These are phyloP conservation scores for Ips typographus DNA, from an alignment of 1,140 invertebrate genomes.

Conservation along the genomic window DNA sequence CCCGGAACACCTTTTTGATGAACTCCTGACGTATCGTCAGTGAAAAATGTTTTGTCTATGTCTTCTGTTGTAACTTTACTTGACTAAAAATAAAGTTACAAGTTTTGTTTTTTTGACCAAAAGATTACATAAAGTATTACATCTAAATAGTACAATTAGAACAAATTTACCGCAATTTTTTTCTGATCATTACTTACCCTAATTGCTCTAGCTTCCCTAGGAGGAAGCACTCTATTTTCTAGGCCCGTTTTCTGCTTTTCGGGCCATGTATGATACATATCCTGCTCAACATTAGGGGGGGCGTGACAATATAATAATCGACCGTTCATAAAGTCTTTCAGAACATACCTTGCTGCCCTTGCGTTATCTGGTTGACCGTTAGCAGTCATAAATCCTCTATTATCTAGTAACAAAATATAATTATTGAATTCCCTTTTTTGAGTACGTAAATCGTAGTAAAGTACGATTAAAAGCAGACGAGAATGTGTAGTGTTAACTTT, in stretches of 20 bases:
- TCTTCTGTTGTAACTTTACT: constrained; percentile 54
- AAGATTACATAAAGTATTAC: no score
- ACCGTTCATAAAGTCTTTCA: constrained; percentile 95
- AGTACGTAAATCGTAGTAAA: no score
- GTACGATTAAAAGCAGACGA: no score
- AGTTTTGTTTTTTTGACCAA: no score
- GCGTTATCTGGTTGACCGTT: constrained; percentile 93
- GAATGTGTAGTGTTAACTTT: no score
- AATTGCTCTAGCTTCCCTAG: constrained; percentile 58
- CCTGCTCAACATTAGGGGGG: constrained; percentile 74
- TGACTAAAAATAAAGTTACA: constrained; percentile 43
- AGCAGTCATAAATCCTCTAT: constrained; percentile 94
- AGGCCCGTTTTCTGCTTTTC: constrained; percentile 48
- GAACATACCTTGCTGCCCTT: constrained; percentile 80
- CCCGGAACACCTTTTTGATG: constrained; percentile 56
- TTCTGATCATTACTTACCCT: constrained; percentile 48
- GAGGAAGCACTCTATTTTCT: constrained; percentile 54
- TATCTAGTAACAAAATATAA: constrained; percentile 60
- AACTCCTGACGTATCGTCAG: constrained; percentile 47
- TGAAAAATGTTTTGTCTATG: constrained; percentile 64
- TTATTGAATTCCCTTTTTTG: background rate
- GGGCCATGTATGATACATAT: constrained; percentile 67
- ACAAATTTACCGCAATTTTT: background rate
- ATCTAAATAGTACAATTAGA: no score
- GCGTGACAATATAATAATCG: constrained; percentile 81